Evolutionary conservation across 2,888 invertebrate species (phyloP).

Genomic region (Drosophila emarginata): DNA sequence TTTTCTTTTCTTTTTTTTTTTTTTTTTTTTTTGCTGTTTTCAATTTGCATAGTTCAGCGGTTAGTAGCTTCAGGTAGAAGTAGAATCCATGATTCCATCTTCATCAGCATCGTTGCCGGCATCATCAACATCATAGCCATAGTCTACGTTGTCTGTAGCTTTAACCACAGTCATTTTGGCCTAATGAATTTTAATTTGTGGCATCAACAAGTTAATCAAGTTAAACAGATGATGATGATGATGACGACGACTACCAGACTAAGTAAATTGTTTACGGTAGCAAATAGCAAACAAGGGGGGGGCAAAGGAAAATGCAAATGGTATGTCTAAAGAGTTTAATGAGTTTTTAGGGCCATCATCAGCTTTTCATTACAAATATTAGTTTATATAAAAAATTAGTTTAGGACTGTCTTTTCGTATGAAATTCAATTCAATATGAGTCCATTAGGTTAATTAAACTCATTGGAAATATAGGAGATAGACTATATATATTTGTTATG

Average conservation of each 20-base stretch:
- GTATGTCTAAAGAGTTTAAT: constrained; percentile 5
- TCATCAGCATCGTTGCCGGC: neutral
- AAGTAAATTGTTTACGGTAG: constrained; percentile 15
- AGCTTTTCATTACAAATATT: constrained; percentile 7
- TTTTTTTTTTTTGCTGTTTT: constrained; percentile 28
- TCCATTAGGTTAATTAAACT: neutral
- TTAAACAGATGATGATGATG: constrained; percentile 17
- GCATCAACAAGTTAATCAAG: constrained; percentile 69
- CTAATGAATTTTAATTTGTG: constrained; percentile 71
- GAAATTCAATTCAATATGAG: neutral
- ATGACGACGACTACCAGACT: constrained; percentile 7
- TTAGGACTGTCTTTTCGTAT: neutral
- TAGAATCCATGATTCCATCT: neutral
- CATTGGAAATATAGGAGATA: neutral
- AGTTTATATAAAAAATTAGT: constrained; percentile 8
- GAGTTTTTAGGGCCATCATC: constrained; percentile 5
- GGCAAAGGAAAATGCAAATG: neutral
- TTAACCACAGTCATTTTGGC: constrained; percentile 60
- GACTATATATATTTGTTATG: no score
- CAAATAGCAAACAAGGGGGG: neutral
- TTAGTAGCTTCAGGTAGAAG: constrained; percentile 38
- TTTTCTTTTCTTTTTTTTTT: neutral
- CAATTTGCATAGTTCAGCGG: constrained; percentile 62
- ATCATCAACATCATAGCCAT: constrained; percentile 4
- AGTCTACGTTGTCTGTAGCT: constrained; percentile 32